Conservation (phyloP, 1,140 invertebrate genomes). For the Drosophila elegans region DNA sequence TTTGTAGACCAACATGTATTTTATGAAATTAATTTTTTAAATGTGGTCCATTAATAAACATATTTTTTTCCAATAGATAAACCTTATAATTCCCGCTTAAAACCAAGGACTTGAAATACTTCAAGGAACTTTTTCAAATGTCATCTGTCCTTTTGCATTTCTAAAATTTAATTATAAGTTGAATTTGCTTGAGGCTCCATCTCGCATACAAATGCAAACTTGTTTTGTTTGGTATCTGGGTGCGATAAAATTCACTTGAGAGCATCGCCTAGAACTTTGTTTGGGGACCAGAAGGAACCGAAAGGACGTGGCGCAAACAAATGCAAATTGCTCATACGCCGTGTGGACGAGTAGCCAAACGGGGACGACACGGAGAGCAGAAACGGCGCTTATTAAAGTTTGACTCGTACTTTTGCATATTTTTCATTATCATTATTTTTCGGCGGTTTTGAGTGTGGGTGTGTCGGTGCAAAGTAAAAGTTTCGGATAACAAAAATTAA, state of each 20-base stretch:
- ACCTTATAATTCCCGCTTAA: too few relatives aligned
- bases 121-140: constrained; percentile 10
- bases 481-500: constrained; percentile 76
- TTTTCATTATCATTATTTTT: constrained; percentile 24
- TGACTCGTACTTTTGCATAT: constrained; percentile 62
- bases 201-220: constrained; percentile 36
- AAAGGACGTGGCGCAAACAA: constrained; percentile 38
- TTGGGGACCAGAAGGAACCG: constrained; percentile 11
- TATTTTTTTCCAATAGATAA: too few relatives aligned
- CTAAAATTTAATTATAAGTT: constrained; percentile 45
- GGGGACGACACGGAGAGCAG: constrained; percentile 39
- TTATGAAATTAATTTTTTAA: too few relatives aligned
- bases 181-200: constrained; percentile 33
- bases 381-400: constrained; percentile 78
- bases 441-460: neutral
- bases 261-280: constrained; percentile 48
- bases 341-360: constrained; percentile 46
- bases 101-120: constrained; percentile 8
- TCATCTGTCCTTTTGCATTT: constrained; percentile 32
- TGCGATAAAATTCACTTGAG: constrained; percentile 54
- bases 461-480: constrained; percentile 57
- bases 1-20: neutral
- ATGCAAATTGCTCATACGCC: constrained; percentile 74
- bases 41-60: too few relatives aligned
- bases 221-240: constrained; percentile 44